Conservation (phyloP, 2,113 vertebrate genomes). For the Urocolius indicus region DNA sequence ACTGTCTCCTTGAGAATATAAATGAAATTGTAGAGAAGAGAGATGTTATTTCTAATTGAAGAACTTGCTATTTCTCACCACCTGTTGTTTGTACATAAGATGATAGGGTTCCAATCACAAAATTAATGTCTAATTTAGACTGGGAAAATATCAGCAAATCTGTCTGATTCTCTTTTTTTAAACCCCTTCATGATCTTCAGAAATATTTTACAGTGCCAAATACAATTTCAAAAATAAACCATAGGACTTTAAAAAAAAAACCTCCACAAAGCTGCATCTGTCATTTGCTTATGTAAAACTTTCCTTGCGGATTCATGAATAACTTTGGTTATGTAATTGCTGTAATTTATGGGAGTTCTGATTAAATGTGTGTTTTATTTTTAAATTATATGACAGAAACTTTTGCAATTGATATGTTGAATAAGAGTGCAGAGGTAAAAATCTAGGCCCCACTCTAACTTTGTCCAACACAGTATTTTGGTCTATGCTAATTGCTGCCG, state of each 20-base stretch:
- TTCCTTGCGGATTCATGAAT: background rate
- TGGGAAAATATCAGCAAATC: constrained; percentile 48
- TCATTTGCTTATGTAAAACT: constrained; percentile 21
- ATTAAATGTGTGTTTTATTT: background rate
- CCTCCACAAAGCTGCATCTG: constrained; percentile 27
- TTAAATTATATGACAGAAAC: background rate
- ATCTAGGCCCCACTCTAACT: background rate
- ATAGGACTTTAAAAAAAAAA: background rate
- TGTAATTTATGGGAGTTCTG: background rate
- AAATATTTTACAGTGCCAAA: constrained; percentile 48
- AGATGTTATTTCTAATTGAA: constrained; percentile 52
- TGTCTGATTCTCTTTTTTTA: constrained; percentile 57
- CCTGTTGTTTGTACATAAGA: constrained; percentile 65
- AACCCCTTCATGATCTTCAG: constrained; percentile 36
- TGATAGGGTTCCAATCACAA: constrained; percentile 49
- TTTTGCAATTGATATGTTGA: background rate
- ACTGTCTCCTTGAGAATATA: constrained; percentile 23
- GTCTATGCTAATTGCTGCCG: background rate
- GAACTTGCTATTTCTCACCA: constrained; percentile 39
- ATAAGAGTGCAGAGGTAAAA: background rate
- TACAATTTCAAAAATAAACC: constrained; percentile 50
- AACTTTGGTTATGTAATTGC: background rate
- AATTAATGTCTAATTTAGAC: constrained; percentile 38
- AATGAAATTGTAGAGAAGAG: constrained; percentile 32
- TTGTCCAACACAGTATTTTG: background rate